phyloP scores from a whole-genome alignment of 1,140 invertebrate genomes.

The Galleria mellonella region DNA sequence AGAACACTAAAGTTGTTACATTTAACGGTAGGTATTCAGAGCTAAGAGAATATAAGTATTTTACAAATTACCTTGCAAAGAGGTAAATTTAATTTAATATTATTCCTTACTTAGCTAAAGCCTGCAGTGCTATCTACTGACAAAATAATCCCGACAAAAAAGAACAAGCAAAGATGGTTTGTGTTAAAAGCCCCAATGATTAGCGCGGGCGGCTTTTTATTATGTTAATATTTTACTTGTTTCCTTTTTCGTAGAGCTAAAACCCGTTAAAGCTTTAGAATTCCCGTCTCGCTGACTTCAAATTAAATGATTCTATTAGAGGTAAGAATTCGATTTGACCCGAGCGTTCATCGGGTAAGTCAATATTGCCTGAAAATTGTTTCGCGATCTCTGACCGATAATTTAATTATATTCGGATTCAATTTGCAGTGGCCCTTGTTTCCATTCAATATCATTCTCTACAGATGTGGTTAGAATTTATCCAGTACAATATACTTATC shows the following conservation, averaged over 20 bases:
- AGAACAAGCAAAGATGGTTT: background rate
- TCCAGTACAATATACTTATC: too few relatives aligned
- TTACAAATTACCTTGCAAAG: too few relatives aligned
- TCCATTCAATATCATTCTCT: slow-evolving; percentile 10
- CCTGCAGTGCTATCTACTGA: background rate
- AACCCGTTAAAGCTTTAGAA: slow-evolving; percentile 6
- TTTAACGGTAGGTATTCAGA: too few relatives aligned
- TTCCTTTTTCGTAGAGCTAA: slow-evolving; percentile 5
- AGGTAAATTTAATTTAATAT: too few relatives aligned
- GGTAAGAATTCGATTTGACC: slow-evolving; percentile 25
- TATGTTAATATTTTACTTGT: slow-evolving; percentile 9
- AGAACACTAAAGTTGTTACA: too few relatives aligned
- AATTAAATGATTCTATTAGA: slow-evolving; percentile 28
- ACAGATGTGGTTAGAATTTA: background rate
- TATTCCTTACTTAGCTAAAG: background rate
- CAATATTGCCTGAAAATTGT: slow-evolving; percentile 36
- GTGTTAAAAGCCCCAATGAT: slow-evolving; percentile 1
- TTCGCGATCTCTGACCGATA: slow-evolving; percentile 24
- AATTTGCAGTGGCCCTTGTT: slow-evolving; percentile 20
- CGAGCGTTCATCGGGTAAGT: slow-evolving; percentile 15
- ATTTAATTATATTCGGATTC: slow-evolving; percentile 32
- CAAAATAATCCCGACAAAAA: too few relatives aligned
- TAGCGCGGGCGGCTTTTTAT: background rate
- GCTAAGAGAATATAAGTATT: too few relatives aligned
- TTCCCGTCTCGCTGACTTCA: slow-evolving; percentile 4